Evolutionary conservation across 2,113 vertebrate genomes (phyloP).

Genomic region (Brachypteracias leptosomus): DNA sequence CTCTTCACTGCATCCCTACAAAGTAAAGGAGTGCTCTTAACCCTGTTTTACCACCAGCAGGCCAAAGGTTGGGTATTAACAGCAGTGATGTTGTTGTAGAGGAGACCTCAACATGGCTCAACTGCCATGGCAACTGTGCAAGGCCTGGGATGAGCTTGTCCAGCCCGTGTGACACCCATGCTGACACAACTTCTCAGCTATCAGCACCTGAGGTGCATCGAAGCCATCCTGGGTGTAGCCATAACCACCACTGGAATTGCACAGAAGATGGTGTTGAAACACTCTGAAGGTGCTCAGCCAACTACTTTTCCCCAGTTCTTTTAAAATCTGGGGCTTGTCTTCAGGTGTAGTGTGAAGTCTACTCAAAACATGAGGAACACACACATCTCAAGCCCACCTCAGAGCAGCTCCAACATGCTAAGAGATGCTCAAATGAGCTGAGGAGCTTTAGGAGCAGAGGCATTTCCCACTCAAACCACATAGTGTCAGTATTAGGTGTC

Average conservation of each 20-base stretch:
- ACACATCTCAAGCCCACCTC: not conserved
- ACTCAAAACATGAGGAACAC: not conserved
- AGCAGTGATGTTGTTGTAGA: not conserved
- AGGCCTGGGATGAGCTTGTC: not conserved
- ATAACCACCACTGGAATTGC: not conserved
- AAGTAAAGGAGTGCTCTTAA: not conserved
- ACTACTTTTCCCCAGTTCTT: not conserved
- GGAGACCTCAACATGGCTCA: not conserved
- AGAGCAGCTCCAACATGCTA: not conserved
- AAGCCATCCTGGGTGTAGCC: not conserved
- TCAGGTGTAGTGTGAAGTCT: not conserved
- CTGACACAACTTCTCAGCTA: not conserved
- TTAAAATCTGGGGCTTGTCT: not conserved
- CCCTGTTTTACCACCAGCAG: not conserved
- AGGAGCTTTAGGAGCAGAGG: not conserved
- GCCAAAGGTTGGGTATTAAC: not conserved
- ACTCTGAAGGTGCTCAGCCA: not conserved
- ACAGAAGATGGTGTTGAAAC: not conserved
- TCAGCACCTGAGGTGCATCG: not conserved
- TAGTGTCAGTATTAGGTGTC: not conserved
- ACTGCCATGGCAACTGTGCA: not conserved
- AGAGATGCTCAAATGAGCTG: not conserved
- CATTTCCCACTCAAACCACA: not conserved
- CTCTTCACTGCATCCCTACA: not conserved
- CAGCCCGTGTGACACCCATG: not conserved